These are phyloP conservation scores for Rattus rattus DNA, from an alignment of 2,113 vertebrate species.

Conservation along the genomic window DNA sequence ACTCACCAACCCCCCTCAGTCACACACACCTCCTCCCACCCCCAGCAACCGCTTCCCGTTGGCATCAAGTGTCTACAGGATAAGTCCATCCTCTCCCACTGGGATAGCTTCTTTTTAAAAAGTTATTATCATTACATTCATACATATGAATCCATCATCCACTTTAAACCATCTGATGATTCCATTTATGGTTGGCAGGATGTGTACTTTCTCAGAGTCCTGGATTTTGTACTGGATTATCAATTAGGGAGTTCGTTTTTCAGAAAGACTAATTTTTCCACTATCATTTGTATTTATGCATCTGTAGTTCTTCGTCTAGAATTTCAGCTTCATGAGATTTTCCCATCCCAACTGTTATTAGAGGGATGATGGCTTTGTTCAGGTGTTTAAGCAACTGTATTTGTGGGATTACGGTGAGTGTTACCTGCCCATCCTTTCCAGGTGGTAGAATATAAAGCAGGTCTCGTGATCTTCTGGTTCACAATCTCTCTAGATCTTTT, in stretches of 20 bases:
- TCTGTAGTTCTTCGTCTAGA: not conserved
- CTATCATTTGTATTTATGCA: not conserved
- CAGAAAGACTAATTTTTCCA: not conserved
- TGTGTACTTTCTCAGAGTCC: not conserved
- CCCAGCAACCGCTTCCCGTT: no score
- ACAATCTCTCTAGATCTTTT: not conserved
- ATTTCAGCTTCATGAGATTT: not conserved
- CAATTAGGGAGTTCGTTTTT: not conserved
- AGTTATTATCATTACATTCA: not conserved
- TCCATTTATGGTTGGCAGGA: not conserved
- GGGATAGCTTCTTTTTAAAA: no score
- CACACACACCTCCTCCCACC: no score
- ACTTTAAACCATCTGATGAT: not conserved
- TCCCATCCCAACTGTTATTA: not conserved
- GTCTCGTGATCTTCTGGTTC: not conserved
- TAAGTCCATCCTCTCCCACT: no score
- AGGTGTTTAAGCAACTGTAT: not conserved
- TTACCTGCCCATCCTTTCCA: not conserved
- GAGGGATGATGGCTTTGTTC: not conserved
- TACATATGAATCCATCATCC: not conserved
- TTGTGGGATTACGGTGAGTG: not conserved
- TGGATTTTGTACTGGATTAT: not conserved
- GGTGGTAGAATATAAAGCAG: not conserved
- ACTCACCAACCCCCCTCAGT: no score
- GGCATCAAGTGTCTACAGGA: no score